Percentiles rank a stretch among this genome's conserved stretches.
These are phyloP conservation scores for Menura novaehollandiae DNA, from an alignment of 2,113 vertebrate genomes.

Conservation along the genomic window DNA sequence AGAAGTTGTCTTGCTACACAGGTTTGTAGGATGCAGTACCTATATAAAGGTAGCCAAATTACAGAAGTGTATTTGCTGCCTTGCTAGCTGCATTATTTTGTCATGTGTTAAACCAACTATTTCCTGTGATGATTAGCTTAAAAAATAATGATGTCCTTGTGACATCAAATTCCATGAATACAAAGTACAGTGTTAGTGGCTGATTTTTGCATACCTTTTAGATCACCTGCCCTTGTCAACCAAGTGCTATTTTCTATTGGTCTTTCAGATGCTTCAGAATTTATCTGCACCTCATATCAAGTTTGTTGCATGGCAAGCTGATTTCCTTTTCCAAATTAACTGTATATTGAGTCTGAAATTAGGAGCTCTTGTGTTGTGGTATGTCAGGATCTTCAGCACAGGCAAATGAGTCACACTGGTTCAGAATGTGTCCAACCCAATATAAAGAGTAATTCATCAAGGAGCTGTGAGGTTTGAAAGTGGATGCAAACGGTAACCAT, in stretches of 20 bases:
- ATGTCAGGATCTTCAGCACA: background rate
- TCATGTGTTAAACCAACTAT: background rate
- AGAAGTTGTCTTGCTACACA: background rate
- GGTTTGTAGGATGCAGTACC: background rate
- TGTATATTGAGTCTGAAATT: background rate
- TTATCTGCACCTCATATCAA: background rate
- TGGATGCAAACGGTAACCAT: background rate
- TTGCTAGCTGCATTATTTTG: background rate
- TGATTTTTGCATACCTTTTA: background rate
- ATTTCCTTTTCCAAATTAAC: background rate
- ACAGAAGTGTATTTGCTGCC: background rate
- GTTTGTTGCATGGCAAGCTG: background rate
- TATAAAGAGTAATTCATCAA: conserved; percentile 2
- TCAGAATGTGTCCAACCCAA: background rate
- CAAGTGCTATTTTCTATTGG: background rate
- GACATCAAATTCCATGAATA: background rate
- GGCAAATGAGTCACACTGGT: background rate
- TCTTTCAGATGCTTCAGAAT: background rate
- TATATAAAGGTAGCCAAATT: background rate
- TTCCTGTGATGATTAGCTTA: background rate
- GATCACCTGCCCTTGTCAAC: background rate
- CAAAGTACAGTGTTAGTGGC: background rate
- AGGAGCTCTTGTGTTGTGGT: background rate
- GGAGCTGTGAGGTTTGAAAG: background rate
- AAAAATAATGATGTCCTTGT: background rate